Evolutionary conservation across 2,113 vertebrate genomes (phyloP), one percentile per base, ranked within the genome.

Genomic region (Cephalopholis sonnerati): DNA sequence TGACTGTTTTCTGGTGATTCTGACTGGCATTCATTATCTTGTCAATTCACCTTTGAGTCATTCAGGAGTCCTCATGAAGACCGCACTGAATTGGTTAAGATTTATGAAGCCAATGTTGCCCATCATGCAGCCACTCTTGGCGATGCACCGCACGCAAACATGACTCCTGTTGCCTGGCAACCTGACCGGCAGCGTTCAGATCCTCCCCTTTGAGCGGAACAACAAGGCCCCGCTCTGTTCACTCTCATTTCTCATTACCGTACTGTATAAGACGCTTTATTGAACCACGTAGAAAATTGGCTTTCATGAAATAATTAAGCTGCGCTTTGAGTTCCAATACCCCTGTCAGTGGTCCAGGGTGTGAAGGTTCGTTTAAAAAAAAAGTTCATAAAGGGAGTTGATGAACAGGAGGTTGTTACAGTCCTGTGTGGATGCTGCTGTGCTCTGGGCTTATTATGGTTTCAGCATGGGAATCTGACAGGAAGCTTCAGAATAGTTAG

Each of bases 161-260:
- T 67, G 73, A 69, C 82, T 92, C 74, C 81, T 94, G 93, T 94
- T 94, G 91, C 94, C 87, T 91, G 86, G 94, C 93, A 94, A 94
- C 94, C 78, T 82, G 87, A 89, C 83, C 68, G 22, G 74, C 87
- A 75, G 79, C 4, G 11, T 90, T 91, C 72, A 88, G 89, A 89
- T 70, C 82, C 76, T 70, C 82, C 88, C 78, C 77, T 92, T 83
- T 81, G 71, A 83, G 84, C 25, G 9, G 65, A 84, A 86, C 90
- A 89, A 91, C 89, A 83, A 91, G 82, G 77, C 81, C 85, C 75
- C 3, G 50, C 80, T 91, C 84, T 87, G 88, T 92, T 91, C 77
- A 15, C 71, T 89, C 85, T 92, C 71, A 66, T 87, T 92, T 92
- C 85, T 91, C 86, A 92, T 91, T 88, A 93, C 79, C 25, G 64